Conservation (phyloP, 1,140 invertebrate genomes). For the Metopolophium dirhodum region DNA sequence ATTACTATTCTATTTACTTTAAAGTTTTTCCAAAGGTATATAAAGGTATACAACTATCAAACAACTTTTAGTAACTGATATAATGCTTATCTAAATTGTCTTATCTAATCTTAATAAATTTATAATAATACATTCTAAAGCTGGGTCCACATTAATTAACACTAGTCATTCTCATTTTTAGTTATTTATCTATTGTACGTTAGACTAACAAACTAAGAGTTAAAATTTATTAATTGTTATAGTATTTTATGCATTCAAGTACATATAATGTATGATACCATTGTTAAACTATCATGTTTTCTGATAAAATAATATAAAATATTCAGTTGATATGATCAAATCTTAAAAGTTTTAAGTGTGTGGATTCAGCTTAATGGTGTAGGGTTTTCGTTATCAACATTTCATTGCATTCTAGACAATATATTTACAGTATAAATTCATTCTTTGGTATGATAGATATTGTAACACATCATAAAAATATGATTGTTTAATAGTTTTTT, state of each 20-base stretch:
- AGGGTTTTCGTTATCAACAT: constrained; percentile 22
- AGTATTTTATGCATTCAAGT: neutral
- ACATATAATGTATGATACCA: neutral
- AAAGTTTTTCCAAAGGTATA: constrained; percentile 14
- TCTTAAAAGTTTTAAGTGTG: neutral
- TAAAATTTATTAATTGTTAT: neutral
- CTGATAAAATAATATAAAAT: neutral
- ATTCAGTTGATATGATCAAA: neutral
- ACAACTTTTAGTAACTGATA: constrained; percentile 27
- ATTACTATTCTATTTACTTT: neutral
- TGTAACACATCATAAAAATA: neutral
- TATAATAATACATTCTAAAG: constrained; percentile 29
- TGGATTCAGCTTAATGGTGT: constrained; percentile 45
- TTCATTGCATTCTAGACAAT: neutral
- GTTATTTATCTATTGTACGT: neutral
- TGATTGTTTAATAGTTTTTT: neutral
- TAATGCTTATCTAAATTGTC: constrained; percentile 47
- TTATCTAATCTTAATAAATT: constrained; percentile 40
- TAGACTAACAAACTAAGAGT: neutral
- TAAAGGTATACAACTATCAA: constrained; percentile 16
- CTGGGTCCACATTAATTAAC: constrained; percentile 31
- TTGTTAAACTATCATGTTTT: neutral
- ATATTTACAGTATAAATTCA: constrained; percentile 1
- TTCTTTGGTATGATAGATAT: neutral
- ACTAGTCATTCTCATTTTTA: neutral